phyloP scores from a whole-genome alignment of 2,113 vertebrate genomes.

The Calyptommatus sinebrachiatus region DNA sequence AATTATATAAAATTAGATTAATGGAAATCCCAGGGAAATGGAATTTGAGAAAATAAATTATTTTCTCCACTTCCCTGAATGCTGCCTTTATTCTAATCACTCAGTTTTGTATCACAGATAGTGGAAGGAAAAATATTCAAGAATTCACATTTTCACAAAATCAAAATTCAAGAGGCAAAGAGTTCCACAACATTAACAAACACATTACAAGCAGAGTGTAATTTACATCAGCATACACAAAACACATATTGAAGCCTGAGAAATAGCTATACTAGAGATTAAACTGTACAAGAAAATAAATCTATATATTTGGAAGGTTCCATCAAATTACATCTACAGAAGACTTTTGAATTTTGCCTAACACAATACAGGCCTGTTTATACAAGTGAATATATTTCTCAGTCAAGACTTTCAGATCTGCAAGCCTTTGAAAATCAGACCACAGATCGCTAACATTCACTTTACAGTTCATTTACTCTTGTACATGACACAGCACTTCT shows the following conservation, averaged over 20 bases:
- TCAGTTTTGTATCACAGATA: neutral
- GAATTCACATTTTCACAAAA: neutral
- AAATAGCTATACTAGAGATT: neutral
- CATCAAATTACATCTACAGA: neutral
- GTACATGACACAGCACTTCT: constrained; percentile 29
- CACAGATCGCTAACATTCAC: constrained; percentile 29
- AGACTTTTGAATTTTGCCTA: constrained; percentile 3
- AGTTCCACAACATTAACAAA: neutral
- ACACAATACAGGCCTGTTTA: constrained; percentile 9
- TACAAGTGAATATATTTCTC: constrained; percentile 20
- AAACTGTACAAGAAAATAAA: neutral
- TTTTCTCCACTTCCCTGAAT: neutral
- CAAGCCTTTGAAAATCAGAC: neutral
- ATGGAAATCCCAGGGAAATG: neutral
- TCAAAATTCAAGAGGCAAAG: neutral
- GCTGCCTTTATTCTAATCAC: no score
- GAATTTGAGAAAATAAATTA: neutral
- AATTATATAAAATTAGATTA: neutral
- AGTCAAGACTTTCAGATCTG: constrained; percentile 41
- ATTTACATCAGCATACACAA: neutral
- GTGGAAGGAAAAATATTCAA: neutral
- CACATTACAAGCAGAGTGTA: neutral
- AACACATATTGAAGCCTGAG: neutral
- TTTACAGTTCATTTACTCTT: constrained; percentile 28
- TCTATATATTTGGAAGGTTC: constrained; percentile 14